Percentiles rank a stretch among this genome's conserved stretches.
These are phyloP conservation scores for Papilio dardanus DNA, from an alignment of 1,140 invertebrate species.

Conservation along the genomic window DNA sequence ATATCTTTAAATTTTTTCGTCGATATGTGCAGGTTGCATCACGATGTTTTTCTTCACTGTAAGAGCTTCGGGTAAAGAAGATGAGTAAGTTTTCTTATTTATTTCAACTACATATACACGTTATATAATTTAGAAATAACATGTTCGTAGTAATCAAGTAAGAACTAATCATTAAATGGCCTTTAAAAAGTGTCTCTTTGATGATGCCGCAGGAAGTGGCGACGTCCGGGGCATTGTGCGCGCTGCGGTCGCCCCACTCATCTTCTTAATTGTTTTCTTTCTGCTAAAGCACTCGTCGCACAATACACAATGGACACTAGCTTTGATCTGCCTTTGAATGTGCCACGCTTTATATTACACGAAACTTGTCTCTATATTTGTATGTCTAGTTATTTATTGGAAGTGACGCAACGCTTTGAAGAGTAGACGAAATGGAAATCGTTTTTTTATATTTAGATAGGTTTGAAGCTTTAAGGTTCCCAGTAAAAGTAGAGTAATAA, in stretches of 20 bases:
- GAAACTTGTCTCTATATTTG: background rate
- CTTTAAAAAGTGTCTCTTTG: slow-evolving; percentile 56
- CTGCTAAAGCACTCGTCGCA: slow-evolving; percentile 65
- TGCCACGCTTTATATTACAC: background rate
- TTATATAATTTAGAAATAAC: background rate
- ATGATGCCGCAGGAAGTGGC: slow-evolving; percentile 63
- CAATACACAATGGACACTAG: slow-evolving; percentile 66
- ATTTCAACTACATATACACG: background rate
- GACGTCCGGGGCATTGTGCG: slow-evolving; percentile 63
- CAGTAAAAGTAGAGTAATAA: too few species aligned
- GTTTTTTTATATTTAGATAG: too few species aligned
- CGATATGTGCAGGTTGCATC: too few species aligned
- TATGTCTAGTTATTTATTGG: background rate
- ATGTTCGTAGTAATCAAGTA: background rate
- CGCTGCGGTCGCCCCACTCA: slow-evolving; percentile 59
- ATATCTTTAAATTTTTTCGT: too few species aligned
- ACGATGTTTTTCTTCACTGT: too few species aligned
- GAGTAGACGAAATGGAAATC: background rate
- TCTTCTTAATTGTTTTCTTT: slow-evolving; percentile 79
- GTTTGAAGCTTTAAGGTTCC: too few species aligned
- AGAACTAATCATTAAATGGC: slow-evolving; percentile 41
- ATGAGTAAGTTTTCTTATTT: too few species aligned
- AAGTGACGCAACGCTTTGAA: background rate
- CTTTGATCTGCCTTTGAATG: slow-evolving; percentile 66
- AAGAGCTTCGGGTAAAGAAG: too few species aligned